Conservation (phyloP, 2,797 vertebrate genomes). For the Xiphophorus birchmanni region DNA sequence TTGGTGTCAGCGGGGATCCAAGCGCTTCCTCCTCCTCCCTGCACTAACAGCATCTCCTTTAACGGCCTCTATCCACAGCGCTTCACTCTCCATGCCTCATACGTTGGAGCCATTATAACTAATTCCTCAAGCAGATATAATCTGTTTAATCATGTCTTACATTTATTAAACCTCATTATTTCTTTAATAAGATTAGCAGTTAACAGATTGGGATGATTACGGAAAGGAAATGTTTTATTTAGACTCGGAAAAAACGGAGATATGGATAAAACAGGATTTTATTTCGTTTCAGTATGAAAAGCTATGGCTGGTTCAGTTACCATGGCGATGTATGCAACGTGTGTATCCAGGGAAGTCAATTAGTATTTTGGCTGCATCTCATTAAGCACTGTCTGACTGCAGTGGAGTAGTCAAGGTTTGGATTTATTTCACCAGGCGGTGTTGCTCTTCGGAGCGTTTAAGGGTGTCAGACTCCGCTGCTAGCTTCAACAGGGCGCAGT, state of each 20-base stretch:
- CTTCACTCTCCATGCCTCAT: constrained; percentile 17
- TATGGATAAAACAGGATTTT: constrained; percentile 24
- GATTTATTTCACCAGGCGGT: constrained; percentile 53
- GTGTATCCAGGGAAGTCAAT: constrained; percentile 83
- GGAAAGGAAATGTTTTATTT: constrained; percentile 46
- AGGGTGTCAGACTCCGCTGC: constrained; percentile 28
- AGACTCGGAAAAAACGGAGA: constrained; percentile 43
- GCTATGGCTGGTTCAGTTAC: constrained; percentile 72
- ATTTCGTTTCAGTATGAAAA: constrained; percentile 33
- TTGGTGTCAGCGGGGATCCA: constrained; percentile 68
- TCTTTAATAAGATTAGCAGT: constrained; percentile 40
- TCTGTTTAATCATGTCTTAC: constrained; percentile 52
- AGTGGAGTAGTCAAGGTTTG: constrained; percentile 43
- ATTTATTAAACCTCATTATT: constrained; percentile 61
- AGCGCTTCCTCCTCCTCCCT: constrained; percentile 41
- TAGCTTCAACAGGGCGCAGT: constrained; percentile 32
- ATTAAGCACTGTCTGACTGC: constrained; percentile 70
- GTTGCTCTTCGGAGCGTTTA: constrained; percentile 37
- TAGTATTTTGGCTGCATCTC: constrained; percentile 80
- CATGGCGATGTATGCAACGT: constrained; percentile 76
- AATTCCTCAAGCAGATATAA: constrained; percentile 44
- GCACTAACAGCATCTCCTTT: constrained; percentile 36
- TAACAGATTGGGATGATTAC: constrained; percentile 41
- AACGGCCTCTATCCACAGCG: constrained; percentile 36
- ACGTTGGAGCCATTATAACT: constrained; percentile 48